These are phyloP conservation scores for Hycleus phaleratus DNA, from an alignment of 1,140 invertebrate genomes.

Conservation along the genomic window DNA sequence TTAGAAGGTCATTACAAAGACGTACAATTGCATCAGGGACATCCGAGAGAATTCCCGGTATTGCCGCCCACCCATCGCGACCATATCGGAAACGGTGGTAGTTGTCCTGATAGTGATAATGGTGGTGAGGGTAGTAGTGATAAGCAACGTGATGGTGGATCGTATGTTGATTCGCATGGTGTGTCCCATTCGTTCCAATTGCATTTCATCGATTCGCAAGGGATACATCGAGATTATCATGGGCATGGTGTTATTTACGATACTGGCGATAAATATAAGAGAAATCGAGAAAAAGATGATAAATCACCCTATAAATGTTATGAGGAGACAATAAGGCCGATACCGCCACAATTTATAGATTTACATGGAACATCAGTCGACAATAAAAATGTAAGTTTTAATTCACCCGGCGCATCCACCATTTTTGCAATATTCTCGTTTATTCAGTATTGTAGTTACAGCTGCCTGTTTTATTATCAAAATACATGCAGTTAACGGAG, in stretches of 20 bases:
- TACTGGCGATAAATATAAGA: constrained; percentile 7
- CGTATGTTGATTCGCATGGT: constrained; percentile 36
- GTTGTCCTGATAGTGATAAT: too few relatives aligned
- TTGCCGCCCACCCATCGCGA: constrained; percentile 29
- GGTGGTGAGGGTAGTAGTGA: constrained; percentile 5
- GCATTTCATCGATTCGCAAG: constrained; percentile 39
- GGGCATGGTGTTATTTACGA: constrained; percentile 32
- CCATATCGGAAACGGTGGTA: constrained; percentile 1
- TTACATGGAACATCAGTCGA: constrained; percentile 29
- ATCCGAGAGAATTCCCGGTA: constrained; percentile 31
- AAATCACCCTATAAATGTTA: constrained; percentile 21
- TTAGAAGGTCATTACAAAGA: constrained; percentile 20
- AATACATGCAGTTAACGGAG: neutral
- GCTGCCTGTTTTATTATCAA: neutral
- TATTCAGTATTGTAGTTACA: neutral
- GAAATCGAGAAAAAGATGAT: constrained; percentile 9
- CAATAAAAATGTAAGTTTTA: constrained; percentile 25
- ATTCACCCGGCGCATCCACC: too few relatives aligned
- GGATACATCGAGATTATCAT: constrained; percentile 35
- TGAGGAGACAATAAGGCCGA: constrained; percentile 21
- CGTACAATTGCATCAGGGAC: constrained; percentile 16
- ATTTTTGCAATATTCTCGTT: neutral
- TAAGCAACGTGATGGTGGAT: constrained; percentile 30
- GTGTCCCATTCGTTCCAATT: constrained; percentile 34
- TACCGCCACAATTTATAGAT: constrained; percentile 34